These are phyloP conservation scores for Anolis sagrei DNA, from an alignment of 2,113 vertebrate species.

Conservation along the genomic window DNA sequence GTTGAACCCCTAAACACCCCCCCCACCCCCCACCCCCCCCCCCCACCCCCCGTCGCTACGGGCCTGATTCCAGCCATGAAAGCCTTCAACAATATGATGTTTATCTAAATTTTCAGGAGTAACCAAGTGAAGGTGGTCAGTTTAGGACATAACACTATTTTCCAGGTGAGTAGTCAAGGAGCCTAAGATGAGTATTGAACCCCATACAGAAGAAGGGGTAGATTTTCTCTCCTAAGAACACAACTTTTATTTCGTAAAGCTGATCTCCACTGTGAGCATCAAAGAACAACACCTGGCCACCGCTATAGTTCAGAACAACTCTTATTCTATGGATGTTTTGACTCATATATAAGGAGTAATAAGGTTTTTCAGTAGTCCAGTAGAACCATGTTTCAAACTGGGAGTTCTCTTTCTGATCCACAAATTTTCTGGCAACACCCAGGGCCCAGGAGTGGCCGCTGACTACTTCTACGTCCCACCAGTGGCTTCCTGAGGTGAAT, in stretches of 20 bases:
- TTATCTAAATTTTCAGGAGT: not conserved
- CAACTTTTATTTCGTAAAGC: not conserved
- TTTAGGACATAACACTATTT: not conserved
- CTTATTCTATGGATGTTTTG: not conserved
- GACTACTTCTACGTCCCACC: not conserved
- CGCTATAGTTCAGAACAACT: not conserved
- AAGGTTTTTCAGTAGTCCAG: not conserved
- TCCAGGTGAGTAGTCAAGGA: not conserved
- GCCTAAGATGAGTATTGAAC: not conserved
- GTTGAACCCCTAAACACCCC: too few species aligned
- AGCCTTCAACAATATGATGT: too few species aligned
- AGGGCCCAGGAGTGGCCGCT: not conserved
- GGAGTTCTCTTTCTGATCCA: not conserved
- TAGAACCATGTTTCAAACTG: not conserved
- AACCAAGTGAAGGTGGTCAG: not conserved
- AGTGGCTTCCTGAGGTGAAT: not conserved
- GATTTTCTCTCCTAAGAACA: not conserved
- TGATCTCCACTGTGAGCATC: not conserved
- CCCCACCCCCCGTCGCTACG: too few species aligned
- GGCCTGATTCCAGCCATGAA: too few species aligned
- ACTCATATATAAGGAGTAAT: too few species aligned
- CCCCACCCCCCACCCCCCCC: too few species aligned
- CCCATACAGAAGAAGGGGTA: not conserved
- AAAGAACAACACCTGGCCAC: not conserved
- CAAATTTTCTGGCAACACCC: not conserved